Conservation (phyloP, 2,888 invertebrate species). For the Pseudococcus longispinus region DNA sequence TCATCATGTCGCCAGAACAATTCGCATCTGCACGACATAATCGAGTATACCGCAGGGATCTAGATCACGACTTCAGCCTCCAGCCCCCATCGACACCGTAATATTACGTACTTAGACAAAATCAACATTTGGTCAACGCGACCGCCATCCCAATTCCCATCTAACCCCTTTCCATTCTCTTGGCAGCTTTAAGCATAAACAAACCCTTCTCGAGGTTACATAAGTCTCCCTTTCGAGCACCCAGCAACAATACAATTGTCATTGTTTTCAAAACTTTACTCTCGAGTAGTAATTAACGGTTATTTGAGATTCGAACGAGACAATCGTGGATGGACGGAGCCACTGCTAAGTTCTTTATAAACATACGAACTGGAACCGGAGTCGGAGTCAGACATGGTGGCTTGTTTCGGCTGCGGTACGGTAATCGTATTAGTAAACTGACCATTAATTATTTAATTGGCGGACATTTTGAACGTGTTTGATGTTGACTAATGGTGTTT, state of each 20-base stretch:
- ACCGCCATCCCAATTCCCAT: not conserved
- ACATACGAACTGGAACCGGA: too few relatives aligned
- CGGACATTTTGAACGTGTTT: conserved; percentile 4
- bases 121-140: conserved; percentile 12
- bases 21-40: not conserved
- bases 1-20: not conserved
- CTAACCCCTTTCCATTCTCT: not conserved
- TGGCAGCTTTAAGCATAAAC: not conserved
- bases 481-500: conserved; percentile 39
- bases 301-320: not conserved
- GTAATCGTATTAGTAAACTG: conserved; percentile 32
- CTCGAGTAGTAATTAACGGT: not conserved
- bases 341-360: too few relatives aligned
- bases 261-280: not conserved
- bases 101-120: not conserved
- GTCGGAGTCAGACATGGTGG: too few relatives aligned
- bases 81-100: not conserved
- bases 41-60: not conserved
- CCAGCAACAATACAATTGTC: not conserved
- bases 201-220: not conserved
- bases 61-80: not conserved
- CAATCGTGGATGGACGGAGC: not conserved
- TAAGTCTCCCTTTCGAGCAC: not conserved
- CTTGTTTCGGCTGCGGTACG: not conserved
- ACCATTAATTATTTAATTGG: conserved; percentile 39